Conservation (phyloP, 2,888 invertebrate species). For the Hypomecis punctinalis region DNA sequence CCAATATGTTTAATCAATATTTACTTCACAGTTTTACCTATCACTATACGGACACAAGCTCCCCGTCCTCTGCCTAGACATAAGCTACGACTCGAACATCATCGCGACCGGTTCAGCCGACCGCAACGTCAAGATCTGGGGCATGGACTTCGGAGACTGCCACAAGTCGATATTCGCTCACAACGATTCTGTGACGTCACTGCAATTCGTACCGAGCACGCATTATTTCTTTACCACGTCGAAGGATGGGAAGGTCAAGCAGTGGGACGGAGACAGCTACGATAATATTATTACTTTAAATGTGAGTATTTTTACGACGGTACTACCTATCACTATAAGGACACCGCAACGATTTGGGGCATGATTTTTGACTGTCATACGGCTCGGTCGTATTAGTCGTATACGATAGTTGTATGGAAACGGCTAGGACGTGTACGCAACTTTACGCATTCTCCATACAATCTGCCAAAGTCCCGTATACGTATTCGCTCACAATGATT, state of each 20-base stretch:
- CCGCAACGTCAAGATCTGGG: constrained; percentile 98
- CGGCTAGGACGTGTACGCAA: no score
- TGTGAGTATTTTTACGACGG: constrained; percentile 86
- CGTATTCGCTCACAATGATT: constrained; percentile 98
- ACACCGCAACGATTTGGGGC: constrained; percentile 98
- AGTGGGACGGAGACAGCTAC: constrained; percentile 98
- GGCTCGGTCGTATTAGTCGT: not conserved
- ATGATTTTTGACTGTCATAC: constrained; percentile 94
- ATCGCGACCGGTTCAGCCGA: constrained; percentile 98
- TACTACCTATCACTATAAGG: constrained; percentile 98
- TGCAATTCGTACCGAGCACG: constrained; percentile 95
- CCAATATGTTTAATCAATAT: no score
- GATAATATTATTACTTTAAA: constrained; percentile 95
- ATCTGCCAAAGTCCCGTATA: constrained; percentile 95
- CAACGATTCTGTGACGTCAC: constrained; percentile 95
- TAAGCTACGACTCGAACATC: constrained; percentile 93
- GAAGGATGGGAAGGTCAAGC: constrained; percentile 96
- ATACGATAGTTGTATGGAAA: not conserved
- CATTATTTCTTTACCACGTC: constrained; percentile 97
- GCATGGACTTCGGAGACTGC: constrained; percentile 99
- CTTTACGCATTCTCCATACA: no score
- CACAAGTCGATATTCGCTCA: constrained; percentile 98
- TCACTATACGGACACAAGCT: constrained; percentile 98
- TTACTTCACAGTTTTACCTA: constrained; percentile 92
- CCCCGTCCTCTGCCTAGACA: constrained; percentile 96